Evolutionary conservation across 2,797 vertebrate species (phyloP), one percentile per base, ranked within the genome.

Genomic region (Pangasius macronema): DNA sequence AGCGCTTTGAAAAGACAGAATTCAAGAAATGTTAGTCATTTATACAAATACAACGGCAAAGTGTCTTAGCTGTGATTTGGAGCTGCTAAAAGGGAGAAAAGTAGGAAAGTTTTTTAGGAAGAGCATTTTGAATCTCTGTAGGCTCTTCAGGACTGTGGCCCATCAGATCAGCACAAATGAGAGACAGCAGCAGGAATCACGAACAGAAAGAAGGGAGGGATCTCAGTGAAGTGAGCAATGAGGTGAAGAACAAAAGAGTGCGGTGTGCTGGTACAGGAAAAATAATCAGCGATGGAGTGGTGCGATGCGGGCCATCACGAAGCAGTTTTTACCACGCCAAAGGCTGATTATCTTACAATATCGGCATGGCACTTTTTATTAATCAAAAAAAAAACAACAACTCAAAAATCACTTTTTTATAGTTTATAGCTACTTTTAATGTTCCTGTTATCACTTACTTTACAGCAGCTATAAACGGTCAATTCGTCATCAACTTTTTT

Each of bases 1-100:
- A 98, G 92, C 92, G 97, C 98, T 99, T 98, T 92, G 91, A 91
- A 89, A 82, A 90, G 89, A 91, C 91, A 92, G 89, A 94, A 91
- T 91, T 84, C 92, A 65, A 88, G 57, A 82, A n/a, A 8, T 20
- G 0, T 61, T 59, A 81, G 55, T 80, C 55, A 8, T 59, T 57
- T 80, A 13, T 27, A 59, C 77, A 80, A 39, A 11, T 1, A 55
- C 30, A 79, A 77, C 8, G n/a, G 18, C 27, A 79, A 55, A 24
- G 11, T 13, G 51, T 27, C 33, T 14, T 14, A 5, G 20, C 33
- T 13, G 22, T 39, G 33, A 81, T 39, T 49, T 75, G 22, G 11
- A 20, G 14, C 73, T 77, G 27, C 14, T 55, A 5, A 30, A 55
- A 55, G 9, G 49, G 16, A n/a, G 27, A 2, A 76, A 30, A 1